Evolutionary conservation across 2,888 invertebrate species (phyloP), one percentile per base, ranked within the genome.

Genomic region (Galerucella pusilla): DNA sequence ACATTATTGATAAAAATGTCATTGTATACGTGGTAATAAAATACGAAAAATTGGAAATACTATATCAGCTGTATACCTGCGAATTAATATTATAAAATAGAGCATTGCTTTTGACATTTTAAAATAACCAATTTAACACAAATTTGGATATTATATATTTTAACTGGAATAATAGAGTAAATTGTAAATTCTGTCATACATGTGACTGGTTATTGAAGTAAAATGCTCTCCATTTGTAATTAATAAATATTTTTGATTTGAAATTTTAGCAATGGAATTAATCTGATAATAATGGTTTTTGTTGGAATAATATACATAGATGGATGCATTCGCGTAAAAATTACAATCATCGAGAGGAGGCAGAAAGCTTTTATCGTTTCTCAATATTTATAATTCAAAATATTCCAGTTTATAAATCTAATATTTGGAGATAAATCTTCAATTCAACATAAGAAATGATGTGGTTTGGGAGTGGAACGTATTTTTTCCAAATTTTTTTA

Each of bases 81-180:
- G 52, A 52, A 52, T 52, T 52, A 52, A 52, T 52, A 52, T 52
- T 6, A n/a, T 52, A n/a, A 52, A 52, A 52, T 52, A 7, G n/a
- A n/a, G 52, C 14, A 52, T 52, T 52, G 52, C n/a, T 52, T 52
- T 52, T 52, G 52, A 52, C 52, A 52, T 52, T 52, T 52, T 52
- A 6, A n/a, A 52, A 52, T 52, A 52, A 52, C 52, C 52, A 52
- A 14, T 52, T 52, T 6, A 52, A 52, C 52, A 52, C n/a, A 52
- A 52, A 52, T 52, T 52, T n/a, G n/a, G 52, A n/a, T n/a, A 52
- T 52, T n/a, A 16, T 5, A 52, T 52, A 52, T 52, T n/a, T 12
- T 52, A n/a, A 52, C 52, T 5, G 5, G 5, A 14, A 52, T 52
- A 52, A 52, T n/a, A 14, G n/a, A 52, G 0, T 52, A n/a, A 52